Evolutionary conservation across 2,888 invertebrate species (phyloP).

Genomic region (Ennomos erosarius): DNA sequence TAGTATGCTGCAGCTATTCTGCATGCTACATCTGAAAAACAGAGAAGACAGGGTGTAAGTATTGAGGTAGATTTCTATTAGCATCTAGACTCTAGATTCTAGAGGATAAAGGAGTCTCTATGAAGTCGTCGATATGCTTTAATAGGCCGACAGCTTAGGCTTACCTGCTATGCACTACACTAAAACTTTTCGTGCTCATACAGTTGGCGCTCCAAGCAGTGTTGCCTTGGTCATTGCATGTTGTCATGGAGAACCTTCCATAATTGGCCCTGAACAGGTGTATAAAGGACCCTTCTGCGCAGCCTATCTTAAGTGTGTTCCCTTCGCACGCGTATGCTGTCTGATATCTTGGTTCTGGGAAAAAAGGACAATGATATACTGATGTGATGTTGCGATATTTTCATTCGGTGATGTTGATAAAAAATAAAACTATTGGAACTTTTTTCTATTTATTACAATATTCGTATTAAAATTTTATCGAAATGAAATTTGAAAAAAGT

Average conservation of each 20-base stretch:
- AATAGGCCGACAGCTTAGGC: too few relatives aligned
- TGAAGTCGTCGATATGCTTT: too few relatives aligned
- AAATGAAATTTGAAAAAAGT: too few relatives aligned
- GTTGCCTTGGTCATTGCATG: too few relatives aligned
- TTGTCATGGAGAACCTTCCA: slow-evolving; percentile 96
- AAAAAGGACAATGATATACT: slow-evolving; percentile 41
- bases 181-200: slow-evolving; percentile 94
- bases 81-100: too few relatives aligned
- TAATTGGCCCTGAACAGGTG: slow-evolving; percentile 97
- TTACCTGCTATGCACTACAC: slow-evolving; percentile 96
- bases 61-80: not conserved
- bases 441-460: too few relatives aligned
- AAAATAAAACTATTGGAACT: too few relatives aligned
- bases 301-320: slow-evolving; percentile 94
- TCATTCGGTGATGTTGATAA: too few relatives aligned
- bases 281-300: slow-evolving; percentile 94
- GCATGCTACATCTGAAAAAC: slow-evolving; percentile 92
- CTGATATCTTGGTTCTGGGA: slow-evolving; percentile 91
- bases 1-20: slow-evolving; percentile 95
- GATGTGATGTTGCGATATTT: slow-evolving; percentile 12
- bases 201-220: slow-evolving; percentile 99
- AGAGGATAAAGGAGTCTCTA: too few relatives aligned
- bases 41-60: slow-evolving; percentile 21
- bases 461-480: too few relatives aligned
- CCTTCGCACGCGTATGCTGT: slow-evolving; percentile 98